Base-by-base conservation (phyloP, 2,113 vertebrate species). In the Carlito syrichta region DNA sequence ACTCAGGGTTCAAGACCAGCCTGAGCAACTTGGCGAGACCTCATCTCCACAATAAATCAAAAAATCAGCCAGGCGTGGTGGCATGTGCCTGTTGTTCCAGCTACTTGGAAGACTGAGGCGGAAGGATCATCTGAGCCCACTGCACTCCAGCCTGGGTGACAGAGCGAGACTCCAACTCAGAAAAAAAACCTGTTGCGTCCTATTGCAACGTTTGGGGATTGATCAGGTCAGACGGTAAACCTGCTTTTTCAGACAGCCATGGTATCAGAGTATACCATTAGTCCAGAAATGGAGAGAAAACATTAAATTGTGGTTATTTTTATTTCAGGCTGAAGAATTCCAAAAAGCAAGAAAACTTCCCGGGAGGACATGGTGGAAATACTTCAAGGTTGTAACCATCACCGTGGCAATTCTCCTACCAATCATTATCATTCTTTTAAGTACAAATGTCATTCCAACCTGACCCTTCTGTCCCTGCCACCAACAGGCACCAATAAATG, bases 341-440 rank as follows among this genome's bases (percentile, higher is more conserved):
- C 98, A 98, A 82, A 99, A 97, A 96, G 98, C 98, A 6, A 98
- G 97, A 8, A 98, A 98, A 16, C 98, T 98, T 79, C 98, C 99
- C 94, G 98, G 98, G 91, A 99, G 99, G 91, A 98, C 98, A 97
- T 99, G 99, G 98, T 99, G 98, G 98, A 99, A 98, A 97, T 99
- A 99, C 81, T 98, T 98, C 63, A 99, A 99, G 98, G 98, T 99
- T 96, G 96, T 99, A 25, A 96, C 99, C 74, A 99, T 99, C 17
- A 96, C 98, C 19, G 20, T 99, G 32, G 96, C 98, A 82, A n/a
- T 98, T 66, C 91, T 99, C 76, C 76, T 99, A 76, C 6, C 99
- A 17, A 92, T 99, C 96, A 96, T 99, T 88, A 99, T 99, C 97
- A 98, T 99, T 97, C 98, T 99, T 86, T 91, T 98, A 81, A 98